phyloP scores from a whole-genome alignment of 2,797 vertebrate genomes.

The Harpagifer antarcticus region DNA sequence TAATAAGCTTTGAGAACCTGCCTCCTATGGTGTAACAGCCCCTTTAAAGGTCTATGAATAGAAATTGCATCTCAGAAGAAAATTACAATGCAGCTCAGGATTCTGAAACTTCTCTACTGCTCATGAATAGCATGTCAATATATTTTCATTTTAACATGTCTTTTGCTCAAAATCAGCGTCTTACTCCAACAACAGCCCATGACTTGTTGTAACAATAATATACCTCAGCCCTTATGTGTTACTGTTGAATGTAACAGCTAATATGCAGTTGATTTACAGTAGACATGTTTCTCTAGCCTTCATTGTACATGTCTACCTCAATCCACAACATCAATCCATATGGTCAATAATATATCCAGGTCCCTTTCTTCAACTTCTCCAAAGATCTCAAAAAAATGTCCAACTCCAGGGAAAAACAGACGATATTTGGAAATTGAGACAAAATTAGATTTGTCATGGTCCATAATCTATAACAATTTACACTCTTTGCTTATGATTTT shows the following conservation, averaged over 20 bases:
- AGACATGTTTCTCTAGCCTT: constrained; percentile 22
- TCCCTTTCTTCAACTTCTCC: constrained; percentile 31
- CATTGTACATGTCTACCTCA: constrained; percentile 28
- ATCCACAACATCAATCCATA: constrained; percentile 39
- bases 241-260: constrained; percentile 5
- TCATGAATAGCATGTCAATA: constrained; percentile 20
- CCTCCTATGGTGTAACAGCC: constrained; percentile 49
- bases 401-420: constrained; percentile 20
- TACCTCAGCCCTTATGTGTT: background rate
- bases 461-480: constrained; percentile 83
- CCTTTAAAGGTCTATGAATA: constrained; percentile 72
- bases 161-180: constrained; percentile 9
- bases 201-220: constrained; percentile 23
- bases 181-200: constrained; percentile 5
- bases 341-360: constrained; percentile 21
- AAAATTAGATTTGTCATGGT: constrained; percentile 51
- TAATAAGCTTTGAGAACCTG: constrained; percentile 55
- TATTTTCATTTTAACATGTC: constrained; percentile 25
- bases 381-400: constrained; percentile 32
- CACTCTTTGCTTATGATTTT: constrained; percentile 78
- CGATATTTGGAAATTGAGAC: constrained; percentile 36
- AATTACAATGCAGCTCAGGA: constrained; percentile 57
- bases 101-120: constrained; percentile 45
- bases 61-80: constrained; percentile 57
- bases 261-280: constrained; percentile 26